Evolutionary conservation across 2,888 invertebrate genomes (phyloP).

Genomic region (Diaperis boleti): DNA sequence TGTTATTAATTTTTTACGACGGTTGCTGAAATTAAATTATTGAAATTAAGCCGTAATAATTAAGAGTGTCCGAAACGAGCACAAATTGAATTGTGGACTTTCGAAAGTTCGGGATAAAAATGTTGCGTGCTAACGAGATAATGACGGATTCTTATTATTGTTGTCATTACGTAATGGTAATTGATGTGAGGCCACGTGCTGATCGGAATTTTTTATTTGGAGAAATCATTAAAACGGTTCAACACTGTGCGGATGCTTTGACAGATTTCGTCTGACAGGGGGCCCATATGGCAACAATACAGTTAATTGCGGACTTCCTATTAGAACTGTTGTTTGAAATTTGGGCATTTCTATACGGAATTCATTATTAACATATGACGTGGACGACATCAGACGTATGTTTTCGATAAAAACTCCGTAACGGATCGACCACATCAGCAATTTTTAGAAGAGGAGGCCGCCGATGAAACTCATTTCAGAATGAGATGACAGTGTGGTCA

Average conservation of each 20-base stretch:
- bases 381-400: constrained; percentile 35
- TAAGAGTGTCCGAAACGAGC: constrained; percentile 15
- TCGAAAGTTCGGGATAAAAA: constrained; percentile 30
- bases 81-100: constrained; percentile 25
- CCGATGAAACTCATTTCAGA: constrained; percentile 32
- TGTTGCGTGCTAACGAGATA: constrained; percentile 37
- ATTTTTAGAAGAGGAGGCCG: constrained; percentile 16
- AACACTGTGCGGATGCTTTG: constrained; percentile 25
- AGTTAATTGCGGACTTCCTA: constrained; percentile 35
- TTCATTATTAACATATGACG: constrained; percentile 34
- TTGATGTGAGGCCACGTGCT: constrained; percentile 22
- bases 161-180: constrained; percentile 23
- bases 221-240: constrained; percentile 21
- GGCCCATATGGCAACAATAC: constrained; percentile 36
- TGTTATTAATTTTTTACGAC: constrained; percentile 31
- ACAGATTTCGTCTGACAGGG: constrained; percentile 35
- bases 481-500: constrained; percentile 43
- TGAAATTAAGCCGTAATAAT: constrained; percentile 27
- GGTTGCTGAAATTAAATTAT: constrained; percentile 19
- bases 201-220: constrained; percentile 12
- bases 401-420: constrained; percentile 31
- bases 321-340: constrained; percentile 31
- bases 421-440: constrained; percentile 37
- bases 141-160: constrained; percentile 22
- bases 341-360: constrained; percentile 22